phyloP scores from a whole-genome alignment of 2,797 vertebrate genomes.

The Xenops minutus region DNA sequence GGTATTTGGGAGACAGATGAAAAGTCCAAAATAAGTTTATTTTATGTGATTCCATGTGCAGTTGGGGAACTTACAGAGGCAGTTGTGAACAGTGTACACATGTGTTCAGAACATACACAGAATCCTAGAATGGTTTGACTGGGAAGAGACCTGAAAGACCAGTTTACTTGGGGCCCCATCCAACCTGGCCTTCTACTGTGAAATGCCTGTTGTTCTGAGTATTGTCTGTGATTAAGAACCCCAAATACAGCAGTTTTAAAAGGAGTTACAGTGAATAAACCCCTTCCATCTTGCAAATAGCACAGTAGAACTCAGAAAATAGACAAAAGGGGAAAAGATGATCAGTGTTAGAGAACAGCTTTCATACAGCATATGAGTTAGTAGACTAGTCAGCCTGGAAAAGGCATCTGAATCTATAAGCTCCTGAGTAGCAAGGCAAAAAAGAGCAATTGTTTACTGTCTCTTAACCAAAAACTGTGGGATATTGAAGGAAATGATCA shows the following conservation, averaged over 20 bases:
- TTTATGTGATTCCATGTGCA: neutral
- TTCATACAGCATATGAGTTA: neutral
- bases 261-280: neutral
- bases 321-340: neutral
- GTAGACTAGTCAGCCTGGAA: neutral
- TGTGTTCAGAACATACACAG: neutral
- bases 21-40: neutral
- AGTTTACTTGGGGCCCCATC: neutral
- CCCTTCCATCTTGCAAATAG: neutral
- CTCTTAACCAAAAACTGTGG: neutral
- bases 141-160: neutral
- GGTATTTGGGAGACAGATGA: neutral
- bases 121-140: neutral
- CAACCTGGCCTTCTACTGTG: neutral
- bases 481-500: neutral
- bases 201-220: neutral
- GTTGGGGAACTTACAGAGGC: neutral
- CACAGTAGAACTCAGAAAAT: neutral
- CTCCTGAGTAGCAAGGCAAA: neutral
- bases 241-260: neutral
- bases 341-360: neutral
- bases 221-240: neutral
- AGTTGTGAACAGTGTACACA: neutral
- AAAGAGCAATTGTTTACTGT: neutral
- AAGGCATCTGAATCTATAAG: neutral